phyloP scores from a whole-genome alignment of 2,888 invertebrate species.

The Lypha dubia region DNA sequence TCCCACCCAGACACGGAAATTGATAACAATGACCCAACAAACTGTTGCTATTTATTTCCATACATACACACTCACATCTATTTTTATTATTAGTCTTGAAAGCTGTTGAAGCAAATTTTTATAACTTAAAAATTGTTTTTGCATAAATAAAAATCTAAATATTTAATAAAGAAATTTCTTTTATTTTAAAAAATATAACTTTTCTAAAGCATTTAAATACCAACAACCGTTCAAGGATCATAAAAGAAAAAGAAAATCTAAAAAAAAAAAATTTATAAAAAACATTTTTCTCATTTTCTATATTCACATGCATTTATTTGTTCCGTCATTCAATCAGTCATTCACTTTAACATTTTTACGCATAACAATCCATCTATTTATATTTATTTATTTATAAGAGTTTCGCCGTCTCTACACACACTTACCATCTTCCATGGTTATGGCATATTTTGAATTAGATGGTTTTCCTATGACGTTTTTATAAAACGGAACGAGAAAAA shows the following conservation, averaged over 20 bases:
- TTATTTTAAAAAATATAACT: background rate
- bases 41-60: background rate
- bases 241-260: background rate
- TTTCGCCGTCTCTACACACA: conserved; percentile 74
- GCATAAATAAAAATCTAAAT: too few relatives aligned
- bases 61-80: background rate
- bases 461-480: conserved; percentile 93
- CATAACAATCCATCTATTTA: conserved; percentile 27
- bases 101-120: too few relatives aligned
- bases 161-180: background rate
- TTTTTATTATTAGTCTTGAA: background rate
- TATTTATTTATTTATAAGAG: background rate
- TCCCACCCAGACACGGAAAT: too few relatives aligned
- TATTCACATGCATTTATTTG: conserved; percentile 23
- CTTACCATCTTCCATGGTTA: conserved; percentile 94
- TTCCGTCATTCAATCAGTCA: conserved; percentile 16
- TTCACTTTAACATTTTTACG: conserved; percentile 35
- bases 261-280: too few relatives aligned
- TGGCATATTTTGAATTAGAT: conserved; percentile 90
- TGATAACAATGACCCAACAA: too few relatives aligned
- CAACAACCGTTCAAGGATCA: background rate
- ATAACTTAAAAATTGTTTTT: too few relatives aligned
- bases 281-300: background rate
- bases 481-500: conserved; percentile 96
- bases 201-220: conserved; percentile 6